Conservation (phyloP, 2,797 vertebrate species). For the Pseudomugil gertrudae region DNA sequence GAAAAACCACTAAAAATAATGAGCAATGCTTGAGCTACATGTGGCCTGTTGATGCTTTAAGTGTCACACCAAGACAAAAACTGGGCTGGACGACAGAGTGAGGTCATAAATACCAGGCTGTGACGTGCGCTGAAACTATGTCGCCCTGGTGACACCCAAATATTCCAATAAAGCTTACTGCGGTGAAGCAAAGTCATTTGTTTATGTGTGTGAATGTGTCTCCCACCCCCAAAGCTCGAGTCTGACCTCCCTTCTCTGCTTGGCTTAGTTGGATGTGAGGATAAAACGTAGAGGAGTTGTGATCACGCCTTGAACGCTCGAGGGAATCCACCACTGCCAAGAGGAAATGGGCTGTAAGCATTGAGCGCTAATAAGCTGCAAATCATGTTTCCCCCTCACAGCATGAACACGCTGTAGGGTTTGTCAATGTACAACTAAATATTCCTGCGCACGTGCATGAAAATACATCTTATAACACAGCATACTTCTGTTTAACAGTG, state of each 20-base stretch:
- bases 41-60: conserved; percentile 21
- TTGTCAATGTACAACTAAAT: conserved; percentile 5
- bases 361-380: conserved; percentile 20
- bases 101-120: conserved; percentile 53
- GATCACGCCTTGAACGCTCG: conserved; percentile 10
- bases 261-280: conserved; percentile 27
- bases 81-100: conserved; percentile 9
- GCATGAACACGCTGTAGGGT: neutral
- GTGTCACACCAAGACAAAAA: conserved; percentile 15
- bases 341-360: conserved; percentile 22
- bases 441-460: neutral
- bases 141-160: conserved; percentile 51
- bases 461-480: neutral
- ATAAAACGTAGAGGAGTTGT: conserved; percentile 8
- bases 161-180: conserved; percentile 54
- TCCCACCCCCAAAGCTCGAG: conserved; percentile 17
- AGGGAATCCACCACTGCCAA: conserved; percentile 25
- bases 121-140: conserved; percentile 28
- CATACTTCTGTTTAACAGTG: neutral
- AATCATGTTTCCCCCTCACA: conserved; percentile 16
- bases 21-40: conserved; percentile 20
- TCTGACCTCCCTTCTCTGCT: conserved; percentile 27
- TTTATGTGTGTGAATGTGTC: conserved; percentile 42
- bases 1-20: conserved; percentile 29
- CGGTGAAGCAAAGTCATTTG: conserved; percentile 19